Evolutionary conservation across 2,888 invertebrate species (phyloP).

Genomic region (Adelphocoris suturalis): DNA sequence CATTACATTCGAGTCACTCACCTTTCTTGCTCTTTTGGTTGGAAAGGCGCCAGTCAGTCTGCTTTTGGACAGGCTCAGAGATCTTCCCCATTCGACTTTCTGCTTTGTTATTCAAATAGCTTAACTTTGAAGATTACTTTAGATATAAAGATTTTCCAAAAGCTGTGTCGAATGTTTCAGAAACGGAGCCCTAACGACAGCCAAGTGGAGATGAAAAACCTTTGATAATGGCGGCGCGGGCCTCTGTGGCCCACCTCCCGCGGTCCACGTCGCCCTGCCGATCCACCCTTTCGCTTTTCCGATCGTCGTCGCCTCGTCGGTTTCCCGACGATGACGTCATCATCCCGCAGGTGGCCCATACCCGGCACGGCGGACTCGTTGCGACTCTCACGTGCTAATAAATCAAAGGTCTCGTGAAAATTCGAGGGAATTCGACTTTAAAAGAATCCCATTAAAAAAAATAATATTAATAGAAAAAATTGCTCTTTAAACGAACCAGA

Average conservation of each 20-base stretch:
- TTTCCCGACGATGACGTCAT: background rate
- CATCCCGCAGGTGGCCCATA: background rate
- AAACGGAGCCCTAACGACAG: background rate
- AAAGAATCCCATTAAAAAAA: background rate
- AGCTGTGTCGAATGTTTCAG: background rate
- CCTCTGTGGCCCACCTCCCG: background rate
- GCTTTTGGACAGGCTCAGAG: no score
- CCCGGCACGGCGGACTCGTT: background rate
- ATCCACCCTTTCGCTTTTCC: background rate
- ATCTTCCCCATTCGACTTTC: no score
- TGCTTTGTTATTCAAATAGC: no score
- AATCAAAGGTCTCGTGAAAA: slow-evolving; percentile 10
- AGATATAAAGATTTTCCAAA: no score
- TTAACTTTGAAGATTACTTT: no score
- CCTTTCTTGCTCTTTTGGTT: no score
- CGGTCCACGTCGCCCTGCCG: background rate
- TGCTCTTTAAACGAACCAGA: background rate
- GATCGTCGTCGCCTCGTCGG: background rate
- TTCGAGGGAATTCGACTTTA: background rate
- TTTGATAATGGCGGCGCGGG: slow-evolving; percentile 41
- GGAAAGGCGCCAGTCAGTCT: no score
- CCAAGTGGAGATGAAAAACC: slow-evolving; percentile 19
- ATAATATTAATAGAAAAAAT: background rate
- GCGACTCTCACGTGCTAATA: background rate
- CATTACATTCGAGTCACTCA: no score